Evolutionary conservation across 2,888 invertebrate genomes (phyloP), one percentile per base, ranked within the genome.

Genomic region (Torymus texanus): DNA sequence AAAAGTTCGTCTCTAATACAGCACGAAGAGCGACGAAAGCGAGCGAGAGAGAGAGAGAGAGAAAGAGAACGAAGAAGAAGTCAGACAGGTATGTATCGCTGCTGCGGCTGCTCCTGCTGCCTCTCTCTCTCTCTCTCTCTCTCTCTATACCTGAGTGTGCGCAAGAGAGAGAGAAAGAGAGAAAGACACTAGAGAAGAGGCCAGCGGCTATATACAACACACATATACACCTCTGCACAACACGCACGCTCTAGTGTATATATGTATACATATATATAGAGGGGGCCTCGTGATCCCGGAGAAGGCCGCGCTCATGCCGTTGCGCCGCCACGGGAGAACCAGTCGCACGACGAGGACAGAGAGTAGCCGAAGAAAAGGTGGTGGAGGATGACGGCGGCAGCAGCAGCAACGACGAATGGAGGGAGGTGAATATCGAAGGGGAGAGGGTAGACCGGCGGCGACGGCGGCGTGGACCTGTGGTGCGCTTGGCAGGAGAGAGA

Each of bases 361-460:
- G 29, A 50, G 66, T 73, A 76, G 81, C 53, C 16, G 53, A 84
- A 51, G 80, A 81, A 83, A 82, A 79, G 82, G 80, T 74, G 68
- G 56, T 24, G 70, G 72, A 67, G 61, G 73, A 58, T 13, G 67
- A 77, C 18, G 68, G 21, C 75, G 53, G 21, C 51, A 18, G 68
- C 68, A 76, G 78, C 72, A 73, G 79, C 75, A 79, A 79, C 79
- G 55, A 53, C 56, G 75, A 68, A 83, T 78, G 82, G 78, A 75
- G 83, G 81, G 65, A 65, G 81, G 62, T 55, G 62, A 81, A 80
- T 83, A 81, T 76, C 78, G 75, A 83, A 81, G 82, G 81, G 82
- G 82, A 81, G 83, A 81, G 75, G 80, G 82, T 70, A 73, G 79
- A 79, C 50, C 66, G 75, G 75, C 41, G 41, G 56, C 75, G 81